Evolutionary conservation across 2,797 vertebrate species (phyloP).

Genomic region (Gobio occitaniae): DNA sequence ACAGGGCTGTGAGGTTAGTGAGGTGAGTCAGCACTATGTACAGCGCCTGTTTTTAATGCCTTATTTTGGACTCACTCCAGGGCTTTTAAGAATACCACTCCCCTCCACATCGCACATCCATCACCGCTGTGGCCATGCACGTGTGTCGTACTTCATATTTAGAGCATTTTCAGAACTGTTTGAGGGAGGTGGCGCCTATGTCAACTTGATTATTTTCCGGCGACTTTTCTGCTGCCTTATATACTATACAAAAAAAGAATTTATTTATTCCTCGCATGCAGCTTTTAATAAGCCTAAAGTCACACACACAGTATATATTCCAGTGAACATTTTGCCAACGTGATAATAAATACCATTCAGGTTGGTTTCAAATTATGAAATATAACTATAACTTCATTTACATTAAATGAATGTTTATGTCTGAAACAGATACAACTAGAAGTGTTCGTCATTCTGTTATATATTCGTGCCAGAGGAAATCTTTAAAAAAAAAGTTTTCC

Average conservation of each 20-base stretch:
- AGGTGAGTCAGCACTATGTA: conserved; percentile 50
- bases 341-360: neutral
- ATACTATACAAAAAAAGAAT: neutral
- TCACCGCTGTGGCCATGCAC: conserved; percentile 38
- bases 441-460: neutral
- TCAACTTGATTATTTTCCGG: conserved; percentile 25
- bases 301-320: neutral
- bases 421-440: neutral
- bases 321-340: neutral
- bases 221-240: conserved; percentile 21
- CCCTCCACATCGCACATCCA: conserved; percentile 59
- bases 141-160: conserved; percentile 28
- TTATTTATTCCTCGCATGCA: neutral
- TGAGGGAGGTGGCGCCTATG: neutral
- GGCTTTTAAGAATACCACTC: conserved; percentile 57
- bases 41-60: conserved; percentile 52
- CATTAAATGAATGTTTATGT: neutral
- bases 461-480: conserved; percentile 12
- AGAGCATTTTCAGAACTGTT: neutral
- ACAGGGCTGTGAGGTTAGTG: neutral
- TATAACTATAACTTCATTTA: neutral
- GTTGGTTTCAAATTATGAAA: neutral
- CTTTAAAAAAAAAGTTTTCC: neutral
- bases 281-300: neutral
- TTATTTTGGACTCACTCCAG: conserved; percentile 59